phyloP scores from a whole-genome alignment of 2,113 vertebrate species.

The Saimiri boliviensis region DNA sequence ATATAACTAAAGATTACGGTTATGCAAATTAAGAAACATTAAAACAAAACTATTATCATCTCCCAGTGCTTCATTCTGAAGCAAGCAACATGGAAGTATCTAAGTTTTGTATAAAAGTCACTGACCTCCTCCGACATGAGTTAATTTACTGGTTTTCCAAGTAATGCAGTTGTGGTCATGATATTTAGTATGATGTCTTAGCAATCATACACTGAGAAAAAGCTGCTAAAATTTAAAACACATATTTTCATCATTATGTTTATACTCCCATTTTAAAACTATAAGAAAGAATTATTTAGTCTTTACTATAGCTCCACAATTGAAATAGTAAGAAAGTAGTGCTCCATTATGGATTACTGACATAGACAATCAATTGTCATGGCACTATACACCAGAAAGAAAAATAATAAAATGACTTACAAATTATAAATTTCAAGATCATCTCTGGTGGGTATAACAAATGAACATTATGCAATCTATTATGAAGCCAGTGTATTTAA shows the following conservation, averaged over 20 bases:
- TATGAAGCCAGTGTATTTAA: not conserved
- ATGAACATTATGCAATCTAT: not conserved
- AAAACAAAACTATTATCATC: not conserved
- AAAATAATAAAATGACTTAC: not conserved
- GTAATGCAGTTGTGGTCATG: not conserved
- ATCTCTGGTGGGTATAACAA: not conserved
- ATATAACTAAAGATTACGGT: not conserved
- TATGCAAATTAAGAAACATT: not conserved
- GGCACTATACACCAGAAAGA: not conserved
- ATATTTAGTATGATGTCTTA: not conserved
- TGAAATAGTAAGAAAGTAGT: not conserved
- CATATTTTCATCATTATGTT: not conserved
- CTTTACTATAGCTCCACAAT: not conserved
- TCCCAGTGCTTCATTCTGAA: not conserved
- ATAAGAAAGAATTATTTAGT: not conserved
- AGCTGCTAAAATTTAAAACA: not conserved
- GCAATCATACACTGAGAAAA: not conserved
- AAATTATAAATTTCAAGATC: not conserved
- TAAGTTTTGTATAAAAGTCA: not conserved
- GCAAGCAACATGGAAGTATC: not conserved
- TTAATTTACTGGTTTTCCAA: not conserved
- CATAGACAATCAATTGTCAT: not conserved
- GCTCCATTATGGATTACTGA: not conserved
- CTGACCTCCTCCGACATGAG: not conserved
- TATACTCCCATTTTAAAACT: not conserved